A percentile compares a stretch with the other conserved stretches of the same genome.
These are phyloP conservation scores for Micrastur ruficollis DNA, from an alignment of 2,797 vertebrate species.

Conservation along the genomic window DNA sequence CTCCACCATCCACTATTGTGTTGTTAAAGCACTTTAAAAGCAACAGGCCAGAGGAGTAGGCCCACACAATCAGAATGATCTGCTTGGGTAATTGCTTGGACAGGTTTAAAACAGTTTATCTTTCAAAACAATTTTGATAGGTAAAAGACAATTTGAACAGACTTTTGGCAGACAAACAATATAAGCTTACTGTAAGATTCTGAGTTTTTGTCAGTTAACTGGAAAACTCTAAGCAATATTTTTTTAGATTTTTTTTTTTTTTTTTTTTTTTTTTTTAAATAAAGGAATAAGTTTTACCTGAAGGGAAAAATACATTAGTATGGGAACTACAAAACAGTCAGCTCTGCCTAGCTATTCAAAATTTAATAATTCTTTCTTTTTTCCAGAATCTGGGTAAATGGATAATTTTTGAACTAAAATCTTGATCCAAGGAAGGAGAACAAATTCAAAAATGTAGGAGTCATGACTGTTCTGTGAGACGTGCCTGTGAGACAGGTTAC, in stretches of 20 bases:
- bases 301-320: neutral
- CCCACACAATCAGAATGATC: neutral
- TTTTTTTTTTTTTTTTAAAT: neutral
- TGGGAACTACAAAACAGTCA: neutral
- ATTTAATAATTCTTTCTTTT: neutral
- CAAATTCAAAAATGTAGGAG: neutral
- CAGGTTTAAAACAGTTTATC: neutral
- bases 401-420: neutral
- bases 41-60: neutral
- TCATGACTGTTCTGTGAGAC: neutral
- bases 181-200: neutral
- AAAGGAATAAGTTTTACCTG: neutral
- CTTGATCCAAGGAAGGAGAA: neutral
- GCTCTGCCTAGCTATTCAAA: neutral
- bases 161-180: neutral
- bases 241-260: neutral
- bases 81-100: neutral
- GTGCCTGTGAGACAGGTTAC: rapidly evolving
- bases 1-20: neutral
- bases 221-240: neutral
- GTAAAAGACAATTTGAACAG: neutral
- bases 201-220: neutral
- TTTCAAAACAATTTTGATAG: neutral
- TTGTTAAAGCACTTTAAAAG: neutral
- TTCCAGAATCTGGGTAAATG: neutral